phyloP scores from a whole-genome alignment of 2,888 invertebrate genomes.

The Urechis unicinctus region DNA sequence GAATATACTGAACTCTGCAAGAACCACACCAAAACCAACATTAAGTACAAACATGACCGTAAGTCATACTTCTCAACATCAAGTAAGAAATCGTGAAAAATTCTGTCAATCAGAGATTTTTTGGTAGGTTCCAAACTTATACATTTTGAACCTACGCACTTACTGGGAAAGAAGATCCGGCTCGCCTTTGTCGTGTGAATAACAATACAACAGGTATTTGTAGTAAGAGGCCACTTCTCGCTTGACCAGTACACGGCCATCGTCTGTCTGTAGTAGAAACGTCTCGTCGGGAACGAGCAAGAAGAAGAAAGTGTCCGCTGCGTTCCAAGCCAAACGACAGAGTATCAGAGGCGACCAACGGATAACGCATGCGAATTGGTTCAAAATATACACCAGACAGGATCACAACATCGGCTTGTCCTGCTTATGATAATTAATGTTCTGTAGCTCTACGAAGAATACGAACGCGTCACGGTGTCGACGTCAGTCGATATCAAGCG shows the following conservation, averaged over 20 bases:
- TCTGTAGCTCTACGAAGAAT: not conserved
- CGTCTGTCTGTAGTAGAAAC: not conserved
- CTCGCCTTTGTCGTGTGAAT: not conserved
- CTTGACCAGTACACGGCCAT: not conserved
- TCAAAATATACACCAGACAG: too few species aligned
- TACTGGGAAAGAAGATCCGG: not conserved
- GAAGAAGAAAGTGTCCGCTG: not conserved
- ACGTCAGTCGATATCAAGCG: constrained; percentile 2
- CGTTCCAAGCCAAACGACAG: too few species aligned
- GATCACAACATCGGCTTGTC: too few species aligned
- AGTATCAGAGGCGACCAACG: too few species aligned
- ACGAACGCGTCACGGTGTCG: not conserved
- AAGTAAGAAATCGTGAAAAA: too few species aligned
- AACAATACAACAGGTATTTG: constrained; percentile 1
- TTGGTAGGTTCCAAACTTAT: not conserved
- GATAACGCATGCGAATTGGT: too few species aligned
- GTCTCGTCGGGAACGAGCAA: not conserved
- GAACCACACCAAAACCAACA: not conserved
- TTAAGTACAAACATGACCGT: too few species aligned
- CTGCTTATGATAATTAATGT: not conserved
- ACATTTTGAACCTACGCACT: not conserved
- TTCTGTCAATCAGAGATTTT: too few species aligned
- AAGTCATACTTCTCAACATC: too few species aligned
- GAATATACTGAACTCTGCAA: not conserved
- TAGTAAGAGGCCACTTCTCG: not conserved